Evolutionary conservation across 2,113 vertebrate species (phyloP), one percentile per base, ranked within the genome.

Genomic region (Poeciliopsis occidentalis): DNA sequence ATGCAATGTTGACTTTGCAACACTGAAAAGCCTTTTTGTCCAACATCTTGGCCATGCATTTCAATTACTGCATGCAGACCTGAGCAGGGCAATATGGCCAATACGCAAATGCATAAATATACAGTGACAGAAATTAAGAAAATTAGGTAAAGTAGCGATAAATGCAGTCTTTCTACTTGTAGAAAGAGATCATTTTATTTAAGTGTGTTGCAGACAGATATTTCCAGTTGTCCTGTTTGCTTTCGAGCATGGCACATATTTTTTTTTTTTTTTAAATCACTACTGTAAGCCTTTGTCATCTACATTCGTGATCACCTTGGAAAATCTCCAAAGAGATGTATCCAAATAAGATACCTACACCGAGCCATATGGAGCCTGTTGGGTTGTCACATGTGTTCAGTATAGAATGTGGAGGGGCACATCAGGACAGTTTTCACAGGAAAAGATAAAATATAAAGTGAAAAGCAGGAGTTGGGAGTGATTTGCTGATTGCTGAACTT

Each of bases 31-130:
- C n/a, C 4, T 27, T 70, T 26, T 57, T 70, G 32, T 61, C 30
- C 31, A n/a, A n/a, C 31, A 37, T 17, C 8, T 32, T 10, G 51
- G 27, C 47, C 51, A 34, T 31, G 51, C 51, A 22, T 34, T 54
- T 54, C 24, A 12, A 57, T 32, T 13, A 34, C 13, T 12, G 41
- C 26, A 19, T 27, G 29, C n/a, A 54, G 13, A 3, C 19, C 26
- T 54, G 8, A 13, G 39, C 39, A 29, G 27, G 7, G 27, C 41
- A 1, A 12, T 31, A 32, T 37, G 26, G 8, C 47, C 13, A 1
- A 15, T 24, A 7, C 17, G 22, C 39, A 67, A 60, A 75, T 71
- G 79, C 7, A 24, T 57, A 24, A n/a, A 80, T 71, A 67, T 3
- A 27, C 77, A n/a, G 57, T 37, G 60, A 73, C 13, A 8, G 37